Evolutionary conservation across 2,797 vertebrate genomes (phyloP).

Genomic region (Cottoperca gobio): DNA sequence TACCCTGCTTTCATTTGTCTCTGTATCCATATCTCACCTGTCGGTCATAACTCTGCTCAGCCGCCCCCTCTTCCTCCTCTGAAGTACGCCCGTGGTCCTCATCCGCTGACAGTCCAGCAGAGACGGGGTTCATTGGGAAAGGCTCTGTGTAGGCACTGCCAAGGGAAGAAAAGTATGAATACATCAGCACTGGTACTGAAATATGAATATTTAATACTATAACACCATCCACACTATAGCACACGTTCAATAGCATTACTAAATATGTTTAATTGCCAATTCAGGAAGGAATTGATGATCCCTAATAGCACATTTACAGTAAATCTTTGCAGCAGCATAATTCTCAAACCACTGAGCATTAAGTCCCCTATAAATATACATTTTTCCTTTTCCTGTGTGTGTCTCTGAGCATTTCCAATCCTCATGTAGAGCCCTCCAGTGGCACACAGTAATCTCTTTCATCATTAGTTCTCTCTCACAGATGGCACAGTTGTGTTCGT

Average conservation of each 20-base stretch:
- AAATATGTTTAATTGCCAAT: constrained; percentile 6
- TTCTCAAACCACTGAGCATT: constrained; percentile 43
- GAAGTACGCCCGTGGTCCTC: constrained; percentile 94
- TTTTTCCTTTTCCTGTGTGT: constrained; percentile 58
- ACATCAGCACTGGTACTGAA: constrained; percentile 1
- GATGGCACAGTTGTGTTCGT: constrained; percentile 54
- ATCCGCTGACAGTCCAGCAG: constrained; percentile 84
- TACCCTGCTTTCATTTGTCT: background rate
- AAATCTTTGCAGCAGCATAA: constrained; percentile 25
- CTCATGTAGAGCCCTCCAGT: constrained; percentile 44
- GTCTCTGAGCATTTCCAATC: constrained; percentile 58
- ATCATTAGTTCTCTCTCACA: constrained; percentile 49
- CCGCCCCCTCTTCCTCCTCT: constrained; percentile 89
- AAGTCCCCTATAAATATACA: constrained; percentile 33
- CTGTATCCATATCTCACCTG: constrained; percentile 83
- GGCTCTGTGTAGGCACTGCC: constrained; percentile 95
- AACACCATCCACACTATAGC: background rate
- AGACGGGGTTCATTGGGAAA: constrained; percentile 88
- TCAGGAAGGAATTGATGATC: constrained; percentile 12
- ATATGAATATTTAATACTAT: constrained; percentile 17
- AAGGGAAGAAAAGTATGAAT: constrained; percentile 17
- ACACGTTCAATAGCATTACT: background rate
- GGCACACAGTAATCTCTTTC: constrained; percentile 62
- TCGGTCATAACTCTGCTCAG: constrained; percentile 83
- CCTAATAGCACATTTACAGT: constrained; percentile 13